Base-by-base conservation (phyloP, 2,888 invertebrate species). In the Argynnis bischoffii region DNA sequence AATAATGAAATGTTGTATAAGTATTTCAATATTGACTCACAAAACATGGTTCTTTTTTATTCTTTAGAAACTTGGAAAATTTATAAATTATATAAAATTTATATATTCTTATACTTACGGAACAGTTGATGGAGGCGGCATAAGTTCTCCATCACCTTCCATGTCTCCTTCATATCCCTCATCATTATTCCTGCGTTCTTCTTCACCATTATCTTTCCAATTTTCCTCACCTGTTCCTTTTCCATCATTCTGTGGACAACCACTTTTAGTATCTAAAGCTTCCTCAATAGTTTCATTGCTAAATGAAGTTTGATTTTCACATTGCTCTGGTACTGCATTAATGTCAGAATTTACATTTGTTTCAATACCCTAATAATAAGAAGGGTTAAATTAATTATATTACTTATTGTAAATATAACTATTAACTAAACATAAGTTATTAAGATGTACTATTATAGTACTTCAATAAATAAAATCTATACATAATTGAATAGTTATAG, bases 71-170 rank as follows among this genome's bases (percentile, higher is more conserved):
- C n/a, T n/a, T n/a, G 11, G 15, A 15, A 50, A 8, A 1, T 3
- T 26, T n/a, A 31, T n/a, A 4, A 31, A 3, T 35, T 8, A 35
- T 55, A 6, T 31, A 26, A 31, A 6, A 26, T 55, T 55, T 31
- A 46, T 21, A 50, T 18, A 13, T 16, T 0, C 51, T 57, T 48
- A 60, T 11, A 83, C 91, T 89, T 76, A 91, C 91, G 89, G 93
- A 16, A 95, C 94, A 47, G 92, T 84, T 69, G 95, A 95, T 0
- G 98, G 98, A 2, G 98, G 98, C 1, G 98, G 98, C 98, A 98
- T 98, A 46, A 97, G 93, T 64, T 95, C 94, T 3, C 95, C 94
- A 79, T 97, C 97, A 54, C 94, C 94, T 76, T 94, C 94, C 84
- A 92, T 92, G 69, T 92, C 90, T 2, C 93, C 90, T 75, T 94